Percentiles rank a stretch among this genome's conserved stretches.
These are phyloP conservation scores for Tolypeutes matacus DNA, from an alignment of 2,797 vertebrate genomes.

Conservation along the genomic window DNA sequence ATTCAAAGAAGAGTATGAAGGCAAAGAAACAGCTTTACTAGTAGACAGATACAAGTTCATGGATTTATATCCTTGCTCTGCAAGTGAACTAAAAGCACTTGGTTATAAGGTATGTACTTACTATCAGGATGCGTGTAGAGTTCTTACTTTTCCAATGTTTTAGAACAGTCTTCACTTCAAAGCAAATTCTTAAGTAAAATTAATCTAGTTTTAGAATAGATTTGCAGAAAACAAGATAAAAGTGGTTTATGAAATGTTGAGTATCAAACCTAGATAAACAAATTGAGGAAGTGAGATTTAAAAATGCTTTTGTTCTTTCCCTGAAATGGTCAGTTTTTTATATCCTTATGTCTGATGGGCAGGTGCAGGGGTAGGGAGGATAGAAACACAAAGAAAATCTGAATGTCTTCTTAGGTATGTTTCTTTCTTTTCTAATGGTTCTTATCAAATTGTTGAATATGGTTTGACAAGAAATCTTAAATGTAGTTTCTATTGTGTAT, in stretches of 20 bases:
- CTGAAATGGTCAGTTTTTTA: background rate
- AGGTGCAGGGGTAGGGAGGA: background rate
- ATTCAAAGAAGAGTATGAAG: constrained; percentile 99
- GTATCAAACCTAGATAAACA: constrained; percentile 49
- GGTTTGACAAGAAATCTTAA: constrained; percentile 58
- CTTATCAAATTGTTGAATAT: constrained; percentile 22
- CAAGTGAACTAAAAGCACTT: constrained; percentile 98
- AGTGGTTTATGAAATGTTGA: constrained; percentile 18
- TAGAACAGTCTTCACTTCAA: constrained; percentile 38
- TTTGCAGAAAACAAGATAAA: constrained; percentile 22
- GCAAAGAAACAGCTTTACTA: constrained; percentile 97
- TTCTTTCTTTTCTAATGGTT: constrained; percentile 24
- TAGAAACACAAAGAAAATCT: constrained; percentile 51
- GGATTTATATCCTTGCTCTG: constrained; percentile 98
- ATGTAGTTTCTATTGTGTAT: constrained; percentile 52
- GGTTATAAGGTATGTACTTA: constrained; percentile 95
- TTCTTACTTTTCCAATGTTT: background rate
- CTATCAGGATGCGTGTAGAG: background rate
- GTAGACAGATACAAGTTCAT: constrained; percentile 99
- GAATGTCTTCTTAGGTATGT: background rate
- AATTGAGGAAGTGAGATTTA: constrained; percentile 53
- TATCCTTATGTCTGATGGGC: background rate
- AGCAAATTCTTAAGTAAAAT: constrained; percentile 51
- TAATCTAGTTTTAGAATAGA: constrained; percentile 55
- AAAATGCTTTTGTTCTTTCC: constrained; percentile 57